Percentiles rank a stretch among this genome's conserved stretches.
These are phyloP conservation scores for Falcunculus frontatus DNA, from an alignment of 2,113 vertebrate genomes.

Conservation along the genomic window DNA sequence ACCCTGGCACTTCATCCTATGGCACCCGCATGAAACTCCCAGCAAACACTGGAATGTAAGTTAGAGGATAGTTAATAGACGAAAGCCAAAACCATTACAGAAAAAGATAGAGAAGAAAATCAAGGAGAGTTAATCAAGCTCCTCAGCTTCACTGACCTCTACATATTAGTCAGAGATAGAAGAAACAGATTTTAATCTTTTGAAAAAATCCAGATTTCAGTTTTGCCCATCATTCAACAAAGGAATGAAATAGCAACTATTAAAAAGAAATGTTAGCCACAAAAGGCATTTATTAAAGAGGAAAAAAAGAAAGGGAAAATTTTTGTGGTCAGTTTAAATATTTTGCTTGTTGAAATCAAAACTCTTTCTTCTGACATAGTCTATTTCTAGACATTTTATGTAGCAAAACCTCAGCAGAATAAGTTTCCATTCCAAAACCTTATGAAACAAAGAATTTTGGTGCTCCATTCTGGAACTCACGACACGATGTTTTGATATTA, in stretches of 20 bases:
- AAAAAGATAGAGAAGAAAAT: neutral
- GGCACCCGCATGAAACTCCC: neutral
- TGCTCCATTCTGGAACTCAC: neutral
- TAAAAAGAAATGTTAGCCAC: neutral
- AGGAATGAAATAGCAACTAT: neutral
- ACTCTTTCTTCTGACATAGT: neutral
- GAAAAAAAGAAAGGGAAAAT: fast-evolving
- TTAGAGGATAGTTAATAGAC: neutral
- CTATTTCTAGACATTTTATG: neutral
- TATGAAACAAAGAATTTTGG: neutral
- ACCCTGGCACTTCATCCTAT: neutral
- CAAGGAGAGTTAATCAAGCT: neutral
- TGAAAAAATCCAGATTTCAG: neutral
- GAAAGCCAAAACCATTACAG: neutral
- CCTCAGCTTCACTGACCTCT: neutral
- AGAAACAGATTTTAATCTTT: neutral
- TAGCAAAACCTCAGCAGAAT: neutral
- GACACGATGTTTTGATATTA: neutral
- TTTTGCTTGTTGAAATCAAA: neutral
- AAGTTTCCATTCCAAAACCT: neutral
- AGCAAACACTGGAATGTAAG: neutral
- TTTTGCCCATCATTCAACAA: neutral
- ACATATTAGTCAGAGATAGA: neutral
- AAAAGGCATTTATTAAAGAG: neutral
- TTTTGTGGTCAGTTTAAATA: neutral